phyloP scores from a whole-genome alignment of 1,140 invertebrate genomes.

The Habropoda laboriosa region DNA sequence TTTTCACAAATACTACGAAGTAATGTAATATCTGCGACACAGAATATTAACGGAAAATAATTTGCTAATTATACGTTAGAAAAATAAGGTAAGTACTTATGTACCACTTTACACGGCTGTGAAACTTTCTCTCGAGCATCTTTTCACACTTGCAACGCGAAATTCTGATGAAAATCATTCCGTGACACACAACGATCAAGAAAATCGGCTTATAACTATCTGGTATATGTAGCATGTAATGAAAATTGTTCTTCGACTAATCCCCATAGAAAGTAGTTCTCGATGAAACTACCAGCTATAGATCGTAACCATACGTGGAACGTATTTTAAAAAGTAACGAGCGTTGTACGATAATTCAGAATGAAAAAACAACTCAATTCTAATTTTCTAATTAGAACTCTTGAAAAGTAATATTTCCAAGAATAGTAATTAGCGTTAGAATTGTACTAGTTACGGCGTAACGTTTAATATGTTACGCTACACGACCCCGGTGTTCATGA shows the following conservation, averaged over 20 bases:
- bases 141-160: not conserved
- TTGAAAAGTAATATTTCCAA: not conserved
- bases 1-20: too few species aligned
- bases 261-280: not conserved
- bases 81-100: not conserved
- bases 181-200: not conserved
- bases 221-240: too few species aligned
- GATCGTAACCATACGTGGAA: too few species aligned
- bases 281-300: not conserved
- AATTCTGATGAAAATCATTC: slow-evolving; percentile 1
- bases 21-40: too few species aligned
- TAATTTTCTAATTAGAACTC: not conserved
- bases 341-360: not conserved
- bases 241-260: too few species aligned
- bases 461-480: not conserved
- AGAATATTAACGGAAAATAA: not conserved
- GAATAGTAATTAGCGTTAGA: not conserved
- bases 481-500: not conserved
- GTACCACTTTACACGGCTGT: not conserved
- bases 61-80: not conserved
- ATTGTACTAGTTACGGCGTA: not conserved
- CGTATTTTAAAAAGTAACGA: not conserved
- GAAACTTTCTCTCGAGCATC: slow-evolving; percentile 27
- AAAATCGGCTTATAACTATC: not conserved
- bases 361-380: not conserved